Conservation (phyloP, 1,140 invertebrate species). For the Anoplolepis gracilipes region DNA sequence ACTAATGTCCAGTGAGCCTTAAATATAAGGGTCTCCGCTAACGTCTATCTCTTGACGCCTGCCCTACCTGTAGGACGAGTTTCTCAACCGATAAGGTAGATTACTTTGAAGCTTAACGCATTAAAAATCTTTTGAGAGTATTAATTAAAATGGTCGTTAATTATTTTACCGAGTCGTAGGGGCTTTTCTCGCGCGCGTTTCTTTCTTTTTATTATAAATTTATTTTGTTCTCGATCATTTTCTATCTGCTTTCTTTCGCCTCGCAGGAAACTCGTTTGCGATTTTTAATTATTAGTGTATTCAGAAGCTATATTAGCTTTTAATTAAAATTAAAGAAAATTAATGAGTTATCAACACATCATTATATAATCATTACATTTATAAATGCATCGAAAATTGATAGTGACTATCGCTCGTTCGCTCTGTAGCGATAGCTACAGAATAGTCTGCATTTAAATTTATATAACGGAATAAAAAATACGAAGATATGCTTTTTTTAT, state of each 20-base stretch:
- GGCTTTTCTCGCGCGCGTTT: constrained; percentile 49
- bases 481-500: background rate
- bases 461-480: background rate
- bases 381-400: constrained; percentile 60
- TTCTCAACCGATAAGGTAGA: constrained; percentile 83
- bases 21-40: background rate
- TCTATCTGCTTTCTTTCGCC: background rate
- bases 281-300: constrained; percentile 58
- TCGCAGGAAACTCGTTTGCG: background rate
- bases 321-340: constrained; percentile 23
- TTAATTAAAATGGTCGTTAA: constrained; percentile 79
- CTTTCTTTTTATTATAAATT: constrained; percentile 27
- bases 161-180: constrained; percentile 74
- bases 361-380: constrained; percentile 55
- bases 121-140: constrained; percentile 71
- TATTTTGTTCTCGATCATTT: constrained; percentile 3
- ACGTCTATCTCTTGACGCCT: constrained; percentile 50
- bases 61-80: constrained; percentile 42
- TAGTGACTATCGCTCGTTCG: background rate
- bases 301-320: constrained; percentile 48
- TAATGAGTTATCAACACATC: background rate
- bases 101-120: constrained; percentile 71
- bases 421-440: background rate
- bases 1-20: background rate
- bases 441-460: constrained; percentile 34